These are phyloP conservation scores for Caenorhabditis sulstoni DNA, from an alignment of 2,888 invertebrate species.

Conservation along the genomic window DNA sequence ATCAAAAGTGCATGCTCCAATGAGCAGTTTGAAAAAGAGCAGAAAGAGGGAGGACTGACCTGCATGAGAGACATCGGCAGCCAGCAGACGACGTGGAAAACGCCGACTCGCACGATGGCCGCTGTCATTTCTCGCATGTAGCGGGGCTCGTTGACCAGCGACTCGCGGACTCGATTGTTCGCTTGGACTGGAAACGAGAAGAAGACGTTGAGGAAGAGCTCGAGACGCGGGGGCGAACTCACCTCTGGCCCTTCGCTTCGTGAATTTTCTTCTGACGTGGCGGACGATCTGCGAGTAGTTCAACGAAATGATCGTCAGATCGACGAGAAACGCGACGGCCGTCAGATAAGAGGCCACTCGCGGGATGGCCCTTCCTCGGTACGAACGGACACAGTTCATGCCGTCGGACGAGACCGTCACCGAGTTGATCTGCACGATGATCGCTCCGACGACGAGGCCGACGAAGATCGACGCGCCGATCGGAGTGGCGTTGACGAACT, in stretches of 20 bases:
- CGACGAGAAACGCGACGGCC: slow-evolving; percentile 70
- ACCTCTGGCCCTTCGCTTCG: slow-evolving; percentile 77
- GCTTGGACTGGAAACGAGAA: slow-evolving; percentile 61
- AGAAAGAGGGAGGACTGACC: slow-evolving; percentile 23
- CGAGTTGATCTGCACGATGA: slow-evolving; percentile 65
- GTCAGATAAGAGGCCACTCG: slow-evolving; percentile 61
- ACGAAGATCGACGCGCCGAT: slow-evolving; percentile 72
- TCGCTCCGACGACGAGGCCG: slow-evolving; percentile 67
- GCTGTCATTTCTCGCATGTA: slow-evolving; percentile 80
- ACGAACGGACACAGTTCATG: slow-evolving; percentile 69
- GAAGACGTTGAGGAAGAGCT: neutral
- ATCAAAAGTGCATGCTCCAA: slow-evolving; percentile 21
- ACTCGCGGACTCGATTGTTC: slow-evolving; percentile 65
- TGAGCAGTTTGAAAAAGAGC: neutral
- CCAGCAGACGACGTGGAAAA: slow-evolving; percentile 80
- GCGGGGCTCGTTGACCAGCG: slow-evolving; percentile 75
- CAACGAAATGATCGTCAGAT: slow-evolving; percentile 70
- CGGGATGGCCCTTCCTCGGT: slow-evolving; percentile 55
- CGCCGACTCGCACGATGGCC: slow-evolving; percentile 78
- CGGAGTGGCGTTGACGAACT: slow-evolving; percentile 76
- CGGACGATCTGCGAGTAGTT: slow-evolving; percentile 78
- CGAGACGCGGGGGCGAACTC: slow-evolving; percentile 8
- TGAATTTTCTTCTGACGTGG: slow-evolving; percentile 78
- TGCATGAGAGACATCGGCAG: slow-evolving; percentile 68
- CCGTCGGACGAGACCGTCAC: slow-evolving; percentile 68